phyloP scores from a whole-genome alignment of 2,113 vertebrate species.

The Syngnathoides biaculeatus region DNA sequence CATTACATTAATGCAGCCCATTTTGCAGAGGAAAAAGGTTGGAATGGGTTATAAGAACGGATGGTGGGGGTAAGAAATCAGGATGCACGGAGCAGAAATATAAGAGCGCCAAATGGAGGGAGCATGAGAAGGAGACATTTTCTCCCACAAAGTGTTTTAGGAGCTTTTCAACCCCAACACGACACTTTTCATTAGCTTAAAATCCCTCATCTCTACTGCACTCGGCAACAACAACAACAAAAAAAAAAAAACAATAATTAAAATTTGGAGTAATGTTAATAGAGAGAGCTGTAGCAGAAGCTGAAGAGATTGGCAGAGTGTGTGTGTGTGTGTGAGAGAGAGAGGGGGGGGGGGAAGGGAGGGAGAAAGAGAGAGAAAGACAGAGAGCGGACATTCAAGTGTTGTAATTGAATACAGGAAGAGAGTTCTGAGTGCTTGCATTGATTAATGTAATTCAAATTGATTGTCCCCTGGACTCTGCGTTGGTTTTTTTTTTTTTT shows the following conservation, averaged over 20 bases:
- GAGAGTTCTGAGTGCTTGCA: slow-evolving; percentile 61
- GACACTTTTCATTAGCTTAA: slow-evolving; percentile 66
- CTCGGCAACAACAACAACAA: neutral
- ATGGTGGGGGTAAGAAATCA: slow-evolving; percentile 4
- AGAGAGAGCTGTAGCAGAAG: slow-evolving; percentile 40
- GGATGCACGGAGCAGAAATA: slow-evolving; percentile 11
- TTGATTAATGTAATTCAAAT: slow-evolving; percentile 71
- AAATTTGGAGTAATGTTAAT: slow-evolving; percentile 60
- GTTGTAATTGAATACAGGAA: slow-evolving; percentile 70
- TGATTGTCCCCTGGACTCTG: slow-evolving; percentile 65
- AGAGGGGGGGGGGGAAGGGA: slow-evolving; percentile 9
- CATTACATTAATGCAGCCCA: slow-evolving; percentile 71
- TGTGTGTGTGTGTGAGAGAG: no score
- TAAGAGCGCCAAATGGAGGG: slow-evolving; percentile 13
- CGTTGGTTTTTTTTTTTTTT: slow-evolving; percentile 60
- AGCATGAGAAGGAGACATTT: slow-evolving; percentile 9
- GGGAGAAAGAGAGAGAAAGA: slow-evolving; percentile 7
- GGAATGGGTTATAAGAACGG: no score
- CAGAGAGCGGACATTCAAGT: slow-evolving; percentile 49
- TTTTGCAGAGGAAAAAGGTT: slow-evolving; percentile 41
- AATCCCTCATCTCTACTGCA: slow-evolving; percentile 57
- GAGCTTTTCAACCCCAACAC: slow-evolving; percentile 56
- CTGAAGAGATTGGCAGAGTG: slow-evolving; percentile 5
- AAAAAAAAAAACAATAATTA: slow-evolving; percentile 47
- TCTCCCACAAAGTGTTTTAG: slow-evolving; percentile 50